Evolutionary conservation across 2,113 vertebrate species (phyloP).

Genomic region (Ictidomys tridecemlineatus): DNA sequence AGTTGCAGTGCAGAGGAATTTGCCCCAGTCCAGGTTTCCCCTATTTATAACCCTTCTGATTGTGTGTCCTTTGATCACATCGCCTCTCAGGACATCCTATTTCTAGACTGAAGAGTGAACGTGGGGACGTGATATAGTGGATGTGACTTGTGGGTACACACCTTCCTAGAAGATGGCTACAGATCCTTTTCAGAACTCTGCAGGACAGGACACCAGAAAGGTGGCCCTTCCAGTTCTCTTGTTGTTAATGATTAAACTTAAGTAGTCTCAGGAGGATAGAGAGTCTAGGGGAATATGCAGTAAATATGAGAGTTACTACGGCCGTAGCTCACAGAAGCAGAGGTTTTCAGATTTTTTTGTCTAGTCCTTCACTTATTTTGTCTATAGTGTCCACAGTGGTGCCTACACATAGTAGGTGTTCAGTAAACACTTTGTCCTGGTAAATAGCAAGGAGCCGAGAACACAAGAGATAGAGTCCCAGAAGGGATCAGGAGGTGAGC

Average conservation of each 20-base stretch:
- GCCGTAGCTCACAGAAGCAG: rapidly evolving
- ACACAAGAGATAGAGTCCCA: too few relatives aligned
- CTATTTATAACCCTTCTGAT: not conserved
- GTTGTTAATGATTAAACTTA: not conserved
- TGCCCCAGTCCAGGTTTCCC: not conserved
- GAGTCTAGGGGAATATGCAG: not conserved
- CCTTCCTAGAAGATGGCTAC: not conserved
- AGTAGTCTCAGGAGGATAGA: not conserved
- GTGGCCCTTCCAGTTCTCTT: too few relatives aligned
- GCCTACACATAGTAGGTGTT: not conserved
- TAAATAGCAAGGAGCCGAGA: not conserved
- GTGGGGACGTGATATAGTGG: rapidly evolving
- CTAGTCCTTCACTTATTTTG: too few relatives aligned
- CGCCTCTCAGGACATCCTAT: not conserved
- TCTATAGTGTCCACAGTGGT: not conserved
- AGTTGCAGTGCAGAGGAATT: not conserved
- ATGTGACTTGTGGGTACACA: not conserved
- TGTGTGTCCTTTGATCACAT: not conserved
- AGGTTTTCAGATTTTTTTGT: too few relatives aligned
- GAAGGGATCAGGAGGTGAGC: not conserved
- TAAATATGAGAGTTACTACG: too few relatives aligned
- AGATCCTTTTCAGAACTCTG: not conserved
- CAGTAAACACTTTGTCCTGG: not conserved
- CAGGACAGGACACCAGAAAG: not conserved
- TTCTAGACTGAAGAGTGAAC: not conserved